These are phyloP conservation scores for Drosophila affinis DNA, from an alignment of 2,888 invertebrate species.

Conservation along the genomic window DNA sequence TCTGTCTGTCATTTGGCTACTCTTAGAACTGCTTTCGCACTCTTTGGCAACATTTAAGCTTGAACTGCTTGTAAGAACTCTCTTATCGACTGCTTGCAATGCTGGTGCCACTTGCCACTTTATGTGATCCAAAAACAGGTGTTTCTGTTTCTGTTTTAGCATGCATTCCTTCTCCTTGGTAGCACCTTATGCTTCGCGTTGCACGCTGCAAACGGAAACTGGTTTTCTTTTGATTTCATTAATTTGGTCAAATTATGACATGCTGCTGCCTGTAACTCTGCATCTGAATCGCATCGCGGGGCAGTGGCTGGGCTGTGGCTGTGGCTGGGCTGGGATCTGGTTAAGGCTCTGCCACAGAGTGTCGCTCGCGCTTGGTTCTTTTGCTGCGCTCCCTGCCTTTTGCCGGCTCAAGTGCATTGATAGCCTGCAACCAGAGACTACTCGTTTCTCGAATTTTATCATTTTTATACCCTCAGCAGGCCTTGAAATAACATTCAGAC, in stretches of 20 bases:
- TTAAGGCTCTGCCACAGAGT: conserved; percentile 38
- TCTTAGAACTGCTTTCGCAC: neutral
- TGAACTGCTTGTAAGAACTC: conserved; percentile 6
- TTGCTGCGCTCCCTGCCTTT: conserved; percentile 67
- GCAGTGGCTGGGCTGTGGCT: neutral
- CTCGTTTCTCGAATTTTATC: conserved; percentile 18
- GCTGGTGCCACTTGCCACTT: conserved; percentile 9
- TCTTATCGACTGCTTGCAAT: conserved; percentile 42
- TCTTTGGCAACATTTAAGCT: neutral
- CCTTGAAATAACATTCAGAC: neutral
- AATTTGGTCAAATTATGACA: conserved; percentile 58
- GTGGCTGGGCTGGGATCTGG: neutral
- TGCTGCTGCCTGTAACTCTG: conserved; percentile 18
- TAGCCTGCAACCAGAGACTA: conserved; percentile 30
- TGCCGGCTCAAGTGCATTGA: conserved; percentile 37
- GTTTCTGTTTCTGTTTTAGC: conserved; percentile 42
- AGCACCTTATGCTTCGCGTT: conserved; percentile 26
- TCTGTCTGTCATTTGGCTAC: too few species aligned
- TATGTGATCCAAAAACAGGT: conserved; percentile 34
- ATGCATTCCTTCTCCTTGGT: conserved; percentile 20
- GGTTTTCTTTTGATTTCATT: conserved; percentile 55
- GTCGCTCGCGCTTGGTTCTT: conserved; percentile 7
- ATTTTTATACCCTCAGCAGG: neutral
- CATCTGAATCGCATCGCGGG: neutral
- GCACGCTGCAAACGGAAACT: conserved; percentile 35